Evolutionary conservation across 2,113 vertebrate genomes (phyloP).

Genomic region (Anthoscopus minutus): DNA sequence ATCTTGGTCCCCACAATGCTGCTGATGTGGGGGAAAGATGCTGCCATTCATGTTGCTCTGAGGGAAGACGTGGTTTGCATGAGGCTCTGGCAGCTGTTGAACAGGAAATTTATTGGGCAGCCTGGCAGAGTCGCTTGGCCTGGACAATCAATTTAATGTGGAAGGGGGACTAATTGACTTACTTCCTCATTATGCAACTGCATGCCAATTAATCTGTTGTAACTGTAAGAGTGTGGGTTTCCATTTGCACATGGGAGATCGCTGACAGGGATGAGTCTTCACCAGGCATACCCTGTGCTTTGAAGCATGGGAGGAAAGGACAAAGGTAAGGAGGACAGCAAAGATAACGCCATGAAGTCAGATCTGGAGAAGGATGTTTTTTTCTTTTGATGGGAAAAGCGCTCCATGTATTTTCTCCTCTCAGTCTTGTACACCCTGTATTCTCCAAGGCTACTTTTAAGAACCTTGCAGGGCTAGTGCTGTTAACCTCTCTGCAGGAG

Average conservation of each 20-base stretch:
- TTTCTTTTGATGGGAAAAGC: neutral
- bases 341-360: neutral
- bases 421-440: neutral
- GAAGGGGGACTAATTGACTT: neutral
- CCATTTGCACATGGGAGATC: neutral
- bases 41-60: neutral
- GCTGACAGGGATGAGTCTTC: neutral
- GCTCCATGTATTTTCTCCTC: rapidly evolving
- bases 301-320: neutral
- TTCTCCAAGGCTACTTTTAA: neutral
- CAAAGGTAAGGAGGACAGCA: neutral
- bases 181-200: neutral
- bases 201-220: neutral
- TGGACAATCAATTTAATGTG: neutral
- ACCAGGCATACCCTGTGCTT: neutral
- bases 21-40: neutral
- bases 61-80: neutral
- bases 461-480: neutral
- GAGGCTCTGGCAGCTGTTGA: neutral
- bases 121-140: neutral
- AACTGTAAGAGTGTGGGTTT: neutral
- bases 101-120: neutral
- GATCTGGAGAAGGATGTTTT: neutral
- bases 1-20: neutral
- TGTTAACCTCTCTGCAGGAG: neutral